Conservation (phyloP, 2,113 vertebrate species). For the Megaleporinus macrocephalus region DNA sequence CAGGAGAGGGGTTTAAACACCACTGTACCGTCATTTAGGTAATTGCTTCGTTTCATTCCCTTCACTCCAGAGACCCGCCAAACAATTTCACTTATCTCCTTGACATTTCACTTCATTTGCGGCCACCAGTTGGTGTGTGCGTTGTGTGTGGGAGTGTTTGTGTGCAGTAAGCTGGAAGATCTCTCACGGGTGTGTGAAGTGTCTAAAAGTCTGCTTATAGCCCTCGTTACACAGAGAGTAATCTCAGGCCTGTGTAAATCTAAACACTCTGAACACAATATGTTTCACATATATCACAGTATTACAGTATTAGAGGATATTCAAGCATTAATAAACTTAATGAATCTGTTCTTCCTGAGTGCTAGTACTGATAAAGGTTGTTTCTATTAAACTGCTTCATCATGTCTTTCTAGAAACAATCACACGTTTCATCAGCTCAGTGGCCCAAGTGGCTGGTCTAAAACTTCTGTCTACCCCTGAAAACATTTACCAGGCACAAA, state of each 20-base stretch:
- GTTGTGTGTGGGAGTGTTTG: neutral
- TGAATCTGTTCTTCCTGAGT: too few species aligned
- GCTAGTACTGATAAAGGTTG: too few species aligned
- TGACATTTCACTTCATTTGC: conserved; percentile 63
- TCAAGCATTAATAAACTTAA: too few species aligned
- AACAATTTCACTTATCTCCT: conserved; percentile 60
- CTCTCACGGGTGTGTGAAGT: neutral
- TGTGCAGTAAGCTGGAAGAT: neutral
- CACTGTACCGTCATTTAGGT: conserved; percentile 52
- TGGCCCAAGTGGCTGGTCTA: too few species aligned
- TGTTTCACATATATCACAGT: too few species aligned
- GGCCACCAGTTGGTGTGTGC: neutral
- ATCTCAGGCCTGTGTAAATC: neutral
- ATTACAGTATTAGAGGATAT: too few species aligned
- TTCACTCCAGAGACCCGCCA: conserved; percentile 53
- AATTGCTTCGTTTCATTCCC: conserved; percentile 52
- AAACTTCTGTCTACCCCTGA: too few species aligned
- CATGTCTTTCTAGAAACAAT: too few species aligned
- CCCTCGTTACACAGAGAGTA: neutral
- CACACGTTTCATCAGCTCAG: too few species aligned
- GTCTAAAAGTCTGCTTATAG: neutral
- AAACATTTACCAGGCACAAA: too few species aligned
- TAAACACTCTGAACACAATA: neutral
- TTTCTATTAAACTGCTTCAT: too few species aligned
- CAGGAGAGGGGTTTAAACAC: conserved; percentile 39